Percentiles rank a stretch among this genome's conserved stretches.
Conservation (phyloP, 2,888 invertebrate species). For the Liposcelis brunnea region DNA sequence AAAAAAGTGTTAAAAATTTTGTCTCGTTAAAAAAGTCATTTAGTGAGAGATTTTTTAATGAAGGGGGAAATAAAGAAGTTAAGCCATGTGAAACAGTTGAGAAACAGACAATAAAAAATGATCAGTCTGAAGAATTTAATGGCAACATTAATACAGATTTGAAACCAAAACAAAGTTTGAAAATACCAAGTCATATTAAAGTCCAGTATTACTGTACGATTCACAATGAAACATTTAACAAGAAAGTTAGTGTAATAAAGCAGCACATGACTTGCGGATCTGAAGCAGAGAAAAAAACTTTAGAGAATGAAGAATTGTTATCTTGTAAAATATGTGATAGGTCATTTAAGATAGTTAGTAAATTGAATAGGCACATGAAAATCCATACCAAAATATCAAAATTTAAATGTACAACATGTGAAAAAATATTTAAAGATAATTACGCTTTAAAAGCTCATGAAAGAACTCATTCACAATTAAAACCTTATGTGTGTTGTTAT, state of each 20-base stretch:
- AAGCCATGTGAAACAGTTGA: background rate
- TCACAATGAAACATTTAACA: background rate
- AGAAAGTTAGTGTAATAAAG: background rate
- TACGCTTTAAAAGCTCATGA: constrained; percentile 4
- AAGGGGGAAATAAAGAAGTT: constrained; percentile 5
- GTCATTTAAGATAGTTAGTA: background rate
- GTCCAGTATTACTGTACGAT: background rate
- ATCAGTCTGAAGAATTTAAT: background rate
- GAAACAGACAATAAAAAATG: background rate
- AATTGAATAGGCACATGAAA: background rate
- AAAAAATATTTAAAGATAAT: background rate
- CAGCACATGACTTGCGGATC: background rate
- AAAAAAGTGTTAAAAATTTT: background rate
- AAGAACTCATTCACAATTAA: background rate
- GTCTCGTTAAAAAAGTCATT: background rate
- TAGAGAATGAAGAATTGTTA: background rate
- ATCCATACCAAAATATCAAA: background rate
- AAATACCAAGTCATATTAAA: background rate
- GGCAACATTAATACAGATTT: too few relatives aligned
- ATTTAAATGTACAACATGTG: background rate
- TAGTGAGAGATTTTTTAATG: constrained; percentile 6
- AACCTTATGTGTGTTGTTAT: background rate
- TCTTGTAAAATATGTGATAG: background rate
- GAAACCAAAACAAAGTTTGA: background rate
- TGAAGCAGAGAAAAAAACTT: too few relatives aligned